Evolutionary conservation across 2,113 vertebrate genomes (phyloP), one percentile per base, ranked within the genome.

Genomic region (Chaenogobius annularis): DNA sequence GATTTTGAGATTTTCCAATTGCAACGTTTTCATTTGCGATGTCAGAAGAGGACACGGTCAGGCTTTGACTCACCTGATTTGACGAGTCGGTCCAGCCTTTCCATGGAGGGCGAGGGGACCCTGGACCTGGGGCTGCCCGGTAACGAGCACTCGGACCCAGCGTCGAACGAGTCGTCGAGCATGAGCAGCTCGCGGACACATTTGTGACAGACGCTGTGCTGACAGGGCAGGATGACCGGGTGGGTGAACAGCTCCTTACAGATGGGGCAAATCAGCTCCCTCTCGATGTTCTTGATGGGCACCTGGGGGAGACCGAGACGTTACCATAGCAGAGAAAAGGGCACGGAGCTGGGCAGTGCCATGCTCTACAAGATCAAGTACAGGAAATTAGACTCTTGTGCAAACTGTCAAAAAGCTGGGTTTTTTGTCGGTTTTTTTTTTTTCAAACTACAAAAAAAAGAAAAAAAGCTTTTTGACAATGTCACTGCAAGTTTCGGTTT

Each of bases 201-300:
- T 81, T 97, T 98, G 90, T 99, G 98, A 87, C 98, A 99, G 81
- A 99, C 70, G 72, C 94, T 99, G 85, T 99, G 98, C 87, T 99
- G 97, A 84, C 97, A 99, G 22, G 98, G 98, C 68, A 99, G 94
- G 90, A 99, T 97, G 80, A 99, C 77, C 0, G 98, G 97, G 73
- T 99, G 96, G 14, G 96, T 98, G 85, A 98, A 99, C 69, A 99
- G 91, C 70, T 99, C 98, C 86, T 98, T 96, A 86, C 98, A 99
- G 56, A 96, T 95, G 2, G 98, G 98, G 86, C 97, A 99, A 87
- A 98, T 94, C 75, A 99, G 95, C 87, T 99, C 98, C 85, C 95
- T 90, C 91, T 99, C 98, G 0, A 99, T 97, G 91, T 95, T 96
- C 87, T 94, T 98, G 87, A 98, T 96, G 0, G 95, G 90, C 78